Base-by-base conservation (phyloP, 30 jellyfish, hydroid and myxozoan genomes). In the Cassiopea andromeda region DNA sequence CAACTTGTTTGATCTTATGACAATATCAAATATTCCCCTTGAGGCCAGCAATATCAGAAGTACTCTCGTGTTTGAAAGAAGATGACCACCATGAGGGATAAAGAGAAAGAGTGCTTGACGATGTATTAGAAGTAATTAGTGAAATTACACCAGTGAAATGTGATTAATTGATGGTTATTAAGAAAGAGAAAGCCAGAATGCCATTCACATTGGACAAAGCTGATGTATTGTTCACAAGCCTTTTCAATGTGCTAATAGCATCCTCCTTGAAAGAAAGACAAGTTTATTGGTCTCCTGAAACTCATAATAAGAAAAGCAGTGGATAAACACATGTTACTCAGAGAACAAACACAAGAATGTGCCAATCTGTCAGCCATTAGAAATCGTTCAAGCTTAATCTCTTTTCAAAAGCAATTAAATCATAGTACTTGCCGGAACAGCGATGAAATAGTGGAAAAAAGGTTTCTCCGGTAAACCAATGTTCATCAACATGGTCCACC, bases 231-330 rank as follows among this genome's bases (percentile, higher is more conserved):
- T 70, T 70, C 3, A 54, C 54, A 50, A 48, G 50, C 83, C 73
- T 72, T 48, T 69, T 48, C 47, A 46, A 27, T 27, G 85, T 57
- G 91, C 3, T 83, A 68, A 83, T 69, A 69, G 60, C 83, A 73
- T 71, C 91, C 91, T 72, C 64, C 44, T 18, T 12, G 48, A 68
- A 44, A 50, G 85, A 50, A 83, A 48, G 70, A 14, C 48, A 17
- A 14, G 27, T 83, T 72, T 45, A 83, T 83, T 83, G 84, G 91
- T 70, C 91, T 57, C 91, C 70, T 27, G 91, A 73, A 83, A 83
- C 77, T 82, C 27, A 68, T 15, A 80, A 61, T 79, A 80, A 27
- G 89, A 19, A 80, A 80, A 16, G 50, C 15, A 69, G 50, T 57
- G 45, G 71, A 45, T 47, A 69, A 71, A 83, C 91, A 83, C 45